Base-by-base conservation (phyloP, 2,888 invertebrate species). In the Eueremaeus valkanovi region DNA sequence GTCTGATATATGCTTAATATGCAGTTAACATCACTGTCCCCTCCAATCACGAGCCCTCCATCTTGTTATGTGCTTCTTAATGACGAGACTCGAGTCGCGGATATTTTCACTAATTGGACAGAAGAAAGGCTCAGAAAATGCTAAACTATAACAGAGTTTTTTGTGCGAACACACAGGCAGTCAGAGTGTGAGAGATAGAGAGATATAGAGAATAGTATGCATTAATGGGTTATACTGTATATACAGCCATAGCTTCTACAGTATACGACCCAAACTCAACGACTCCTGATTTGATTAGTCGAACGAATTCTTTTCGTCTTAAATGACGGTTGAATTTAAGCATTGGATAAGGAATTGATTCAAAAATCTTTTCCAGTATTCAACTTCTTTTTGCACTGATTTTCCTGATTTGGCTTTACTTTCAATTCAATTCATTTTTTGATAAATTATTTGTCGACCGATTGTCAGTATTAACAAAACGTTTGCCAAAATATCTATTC, bases 181-280 rank as follows among this genome's bases (percentile, higher is more conserved):
- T 45, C 49, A 61, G 73, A 72, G 78, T 77, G 79, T 42, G 76
- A 77, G 75, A 75, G 78, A 76, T 73, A 76, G 73, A 72, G 73
- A 74, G 72, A 75, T 66, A 73, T 68, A 55, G 75, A 75, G 76
- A 75, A 76, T 42, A 11, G 27, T 31, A 16, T 31, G 61, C 29
- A 31, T 61, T 61, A 61, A 61, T 61, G 61, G 61, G 61, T 61
- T 61, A 61, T 61, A 55, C 21, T 21, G 55, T 1, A 31, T n/a
- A n/a, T n/a, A n/a, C n/a, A n/a, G n/a, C n/a, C n/a, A n/a, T n/a
- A n/a, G n/a, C n/a, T n/a, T n/a, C n/a, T n/a, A n/a, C n/a, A n/a
- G n/a, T n/a, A 31, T 51, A 5, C 29, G 61, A 31, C 61, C 61
- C 61, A 61, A 61, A 61, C 61, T 18, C 61, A 31, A 61, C 61